Evolutionary conservation across 2,797 vertebrate species (phyloP), one percentile per base, ranked within the genome.

Genomic region (Bovichtus diacanthus): DNA sequence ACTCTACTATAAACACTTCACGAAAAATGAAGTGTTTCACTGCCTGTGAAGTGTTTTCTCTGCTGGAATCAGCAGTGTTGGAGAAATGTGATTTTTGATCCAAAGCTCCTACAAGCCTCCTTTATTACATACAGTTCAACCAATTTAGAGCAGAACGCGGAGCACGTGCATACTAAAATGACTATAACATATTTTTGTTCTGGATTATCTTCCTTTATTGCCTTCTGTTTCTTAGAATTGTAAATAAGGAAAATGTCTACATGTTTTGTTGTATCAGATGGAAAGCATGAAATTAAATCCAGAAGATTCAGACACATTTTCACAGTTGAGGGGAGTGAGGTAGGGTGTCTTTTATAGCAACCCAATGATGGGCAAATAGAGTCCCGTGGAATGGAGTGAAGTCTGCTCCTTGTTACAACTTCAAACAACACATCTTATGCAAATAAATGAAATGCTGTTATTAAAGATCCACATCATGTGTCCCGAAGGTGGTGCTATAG

Each of bases 11-110:
- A 67, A 46, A 74, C 66, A 56, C 56, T 72, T 34, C 31, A 39
- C 71, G 31, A 39, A 56, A 71, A 72, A 65, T 66, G 41, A 82
- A 82, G 65, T 64, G 60, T 65, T 82, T 74, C 21, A 49, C 59
- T 68, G 29, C 34, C 27, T 59, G 43, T 72, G 6, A 47, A 79
- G 73, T 65, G 53, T 61, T 72, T 65, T 72, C 49, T 63, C 53
- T 76, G 34, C 21, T 62, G 41, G 38, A 27, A 71, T 34, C 56
- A 47, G 18, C 56, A 44, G 13, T n/a, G 50, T 25, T 16, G 25
- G 25, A 56, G 23, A 68, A 60, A 73, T 53, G 5, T 6, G 60
- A 62, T 62, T 74, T 49, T 50, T 77, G 12, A 69, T 65, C 54
- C 54, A 46, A 64, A 56, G 64, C 70, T 65, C 72, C 31, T 21